These are phyloP conservation scores for Brienomyrus longianalis DNA, from an alignment of 2,113 vertebrate species.

Conservation along the genomic window DNA sequence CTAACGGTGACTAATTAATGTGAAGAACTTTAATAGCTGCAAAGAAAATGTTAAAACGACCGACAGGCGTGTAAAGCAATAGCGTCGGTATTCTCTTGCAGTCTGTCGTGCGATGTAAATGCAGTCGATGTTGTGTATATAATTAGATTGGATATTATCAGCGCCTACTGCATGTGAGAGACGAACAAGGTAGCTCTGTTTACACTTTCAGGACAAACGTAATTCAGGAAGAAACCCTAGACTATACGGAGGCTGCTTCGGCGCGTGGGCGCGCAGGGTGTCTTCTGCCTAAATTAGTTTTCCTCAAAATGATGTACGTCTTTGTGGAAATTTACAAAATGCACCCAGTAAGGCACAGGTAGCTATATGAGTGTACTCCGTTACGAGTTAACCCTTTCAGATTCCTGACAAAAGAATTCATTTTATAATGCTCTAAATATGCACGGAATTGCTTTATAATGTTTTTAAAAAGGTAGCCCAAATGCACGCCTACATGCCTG, in stretches of 20 bases:
- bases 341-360: not conserved
- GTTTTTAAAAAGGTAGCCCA: not conserved
- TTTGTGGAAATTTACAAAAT: slow-evolving; percentile 10
- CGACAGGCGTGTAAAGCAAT: slow-evolving; percentile 27
- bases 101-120: slow-evolving; percentile 34
- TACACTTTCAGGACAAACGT: not conserved
- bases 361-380: not conserved
- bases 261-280: slow-evolving; percentile 23
- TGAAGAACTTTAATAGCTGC: not conserved
- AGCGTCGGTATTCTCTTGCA: slow-evolving; percentile 22
- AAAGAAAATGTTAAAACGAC: slow-evolving; percentile 8
- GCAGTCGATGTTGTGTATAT: slow-evolving; percentile 39
- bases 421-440: not conserved
- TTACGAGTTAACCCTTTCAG: not conserved
- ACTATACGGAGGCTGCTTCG: slow-evolving; percentile 25
- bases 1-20: not conserved
- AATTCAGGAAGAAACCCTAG: slow-evolving; percentile 39
- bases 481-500: not conserved
- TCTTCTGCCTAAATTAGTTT: slow-evolving; percentile 17
- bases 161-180: slow-evolving; percentile 24
- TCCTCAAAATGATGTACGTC: slow-evolving; percentile 9
- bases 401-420: not conserved
- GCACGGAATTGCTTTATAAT: not conserved
- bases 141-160: slow-evolving; percentile 32
- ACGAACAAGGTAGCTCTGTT: slow-evolving; percentile 45